Base-by-base conservation (phyloP, 2,888 invertebrate genomes). In the Aelia acuminata region DNA sequence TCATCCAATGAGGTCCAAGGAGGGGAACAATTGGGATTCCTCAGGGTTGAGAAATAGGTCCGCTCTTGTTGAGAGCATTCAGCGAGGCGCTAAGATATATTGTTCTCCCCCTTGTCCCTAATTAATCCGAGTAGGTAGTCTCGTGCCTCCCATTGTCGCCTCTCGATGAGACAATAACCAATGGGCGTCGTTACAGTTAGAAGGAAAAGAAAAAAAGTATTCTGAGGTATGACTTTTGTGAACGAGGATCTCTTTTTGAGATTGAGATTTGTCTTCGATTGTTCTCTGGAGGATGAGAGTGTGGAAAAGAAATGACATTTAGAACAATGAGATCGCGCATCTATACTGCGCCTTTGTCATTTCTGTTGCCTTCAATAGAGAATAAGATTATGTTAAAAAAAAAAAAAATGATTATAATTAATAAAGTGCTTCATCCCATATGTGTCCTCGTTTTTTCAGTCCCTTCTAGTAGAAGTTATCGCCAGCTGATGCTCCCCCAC, bases 31-130 rank as follows among this genome's bases (percentile, higher is more conserved):
- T 70, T 35, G 63, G 63, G 20, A 70, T 70, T 70, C 63, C 63
- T 70, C 63, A 35, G 63, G 63, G 63, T 70, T 31, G 31, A 70
- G 63, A 70, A 70, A 70, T 70, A 35, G 63, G 63, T 70, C 63
- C 63, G 7, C 8, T 70, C 63, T 70, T 70, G 63, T 70, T 70
- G 15, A 35, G 35, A 35, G 63, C 63, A 70, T 35, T 70, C 18
- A 70, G 63, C 31, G 31, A 20, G 63, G 63, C 63, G 63, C 63
- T 31, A 35, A 70, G 13, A 35, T 31, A 35, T 70, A 70, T 70
- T 70, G 63, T 70, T 70, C 63, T 70, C 63, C 7, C 13, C 43
- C 7, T n/a, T 26, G 26, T 26, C 5, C 18, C 63, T 70, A 70
- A 70, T 70, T 70, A 70, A 70, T 70, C 31, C 63, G 31, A n/a